Percentiles rank a stretch among this genome's conserved stretches.
phyloP scores from a whole-genome alignment of 2,797 vertebrate genomes.

The Poeciliopsis infans region DNA sequence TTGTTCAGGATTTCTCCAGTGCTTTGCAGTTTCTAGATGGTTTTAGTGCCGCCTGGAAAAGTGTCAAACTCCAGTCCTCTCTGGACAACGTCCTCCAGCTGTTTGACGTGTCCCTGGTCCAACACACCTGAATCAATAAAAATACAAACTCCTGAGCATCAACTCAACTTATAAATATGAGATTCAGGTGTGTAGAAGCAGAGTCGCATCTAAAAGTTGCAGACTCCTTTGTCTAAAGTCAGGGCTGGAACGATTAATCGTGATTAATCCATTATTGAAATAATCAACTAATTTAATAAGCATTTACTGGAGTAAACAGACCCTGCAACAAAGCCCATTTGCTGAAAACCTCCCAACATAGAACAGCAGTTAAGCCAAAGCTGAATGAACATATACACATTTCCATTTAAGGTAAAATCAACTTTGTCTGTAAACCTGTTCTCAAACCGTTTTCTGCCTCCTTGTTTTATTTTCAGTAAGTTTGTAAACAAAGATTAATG shows the following conservation, averaged over 20 bases:
- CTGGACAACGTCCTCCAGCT: neutral
- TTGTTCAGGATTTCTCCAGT: neutral
- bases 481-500: slow-evolving; percentile 22
- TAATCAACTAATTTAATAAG: too few species aligned
- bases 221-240: neutral
- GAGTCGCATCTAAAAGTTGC: neutral
- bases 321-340: too few species aligned
- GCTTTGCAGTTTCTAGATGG: neutral
- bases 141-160: neutral
- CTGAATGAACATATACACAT: too few species aligned
- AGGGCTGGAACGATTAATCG: too few species aligned
- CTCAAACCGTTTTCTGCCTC: slow-evolving; percentile 42
- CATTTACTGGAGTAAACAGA: too few species aligned
- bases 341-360: too few species aligned
- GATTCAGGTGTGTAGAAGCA: neutral
- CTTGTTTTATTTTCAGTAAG: slow-evolving; percentile 36
- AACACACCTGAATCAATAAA: neutral
- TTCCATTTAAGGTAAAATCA: too few species aligned
- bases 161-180: neutral
- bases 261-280: too few species aligned
- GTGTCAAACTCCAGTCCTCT: neutral
- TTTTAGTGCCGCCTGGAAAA: neutral
- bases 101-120: neutral
- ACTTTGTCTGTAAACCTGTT: too few species aligned
- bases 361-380: too few species aligned